These are phyloP conservation scores for Callaeas wilsoni DNA, from an alignment of 2,113 vertebrate genomes.

Conservation along the genomic window DNA sequence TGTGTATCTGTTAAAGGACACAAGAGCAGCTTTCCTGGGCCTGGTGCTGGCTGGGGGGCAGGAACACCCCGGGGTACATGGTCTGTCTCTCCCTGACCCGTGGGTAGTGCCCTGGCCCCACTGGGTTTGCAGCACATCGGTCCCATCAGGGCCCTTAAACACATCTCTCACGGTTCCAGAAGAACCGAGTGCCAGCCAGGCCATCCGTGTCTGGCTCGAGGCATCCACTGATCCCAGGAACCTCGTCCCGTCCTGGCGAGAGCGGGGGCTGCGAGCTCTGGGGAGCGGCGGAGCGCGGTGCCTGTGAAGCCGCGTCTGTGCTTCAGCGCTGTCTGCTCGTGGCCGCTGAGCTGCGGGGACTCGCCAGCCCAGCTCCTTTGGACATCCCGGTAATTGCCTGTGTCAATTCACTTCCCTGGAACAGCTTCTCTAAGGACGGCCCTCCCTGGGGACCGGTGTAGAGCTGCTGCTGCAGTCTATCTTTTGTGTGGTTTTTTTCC, in stretches of 20 bases:
- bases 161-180: background rate
- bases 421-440: background rate
- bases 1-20: background rate
- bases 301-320: accelerated
- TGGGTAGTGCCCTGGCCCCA: background rate
- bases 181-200: background rate
- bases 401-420: background rate
- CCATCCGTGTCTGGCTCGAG: accelerated
- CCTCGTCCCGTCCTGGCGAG: accelerated
- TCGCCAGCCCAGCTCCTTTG: background rate
- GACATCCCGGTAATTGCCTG: background rate
- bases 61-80: accelerated
- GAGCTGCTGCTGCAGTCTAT: background rate
- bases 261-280: background rate
- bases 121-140: accelerated
- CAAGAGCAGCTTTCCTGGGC: background rate
- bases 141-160: background rate
- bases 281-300: accelerated
- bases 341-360: background rate
- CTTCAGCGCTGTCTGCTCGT: accelerated
- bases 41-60: background rate
- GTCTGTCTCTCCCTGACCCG: accelerated
- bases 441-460: background rate
- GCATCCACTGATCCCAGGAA: background rate
- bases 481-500: background rate